Percentiles rank a stretch among this genome's conserved stretches.
Evolutionary conservation across 2,113 vertebrate species (phyloP).

Genomic region (Aix galericulata): DNA sequence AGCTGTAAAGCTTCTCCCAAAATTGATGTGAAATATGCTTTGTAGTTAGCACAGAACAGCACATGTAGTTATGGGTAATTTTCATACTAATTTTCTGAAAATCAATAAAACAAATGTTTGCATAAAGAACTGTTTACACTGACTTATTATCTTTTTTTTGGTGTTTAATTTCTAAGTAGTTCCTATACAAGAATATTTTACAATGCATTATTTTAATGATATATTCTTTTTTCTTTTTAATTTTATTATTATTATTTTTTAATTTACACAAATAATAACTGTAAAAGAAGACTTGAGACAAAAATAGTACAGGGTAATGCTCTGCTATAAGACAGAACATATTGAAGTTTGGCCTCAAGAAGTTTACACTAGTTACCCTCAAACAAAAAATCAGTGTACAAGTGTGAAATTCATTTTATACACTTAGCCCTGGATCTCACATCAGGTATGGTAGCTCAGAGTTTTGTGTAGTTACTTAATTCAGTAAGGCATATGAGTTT

Average conservation of each 20-base stretch:
- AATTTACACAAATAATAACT: not conserved
- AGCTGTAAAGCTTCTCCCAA: not conserved
- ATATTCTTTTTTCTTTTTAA: too few species aligned
- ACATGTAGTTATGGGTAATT: not conserved
- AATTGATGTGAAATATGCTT: not conserved
- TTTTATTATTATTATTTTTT: not conserved
- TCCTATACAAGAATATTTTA: not conserved
- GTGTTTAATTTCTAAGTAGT: not conserved
- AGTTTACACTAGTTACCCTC: not conserved
- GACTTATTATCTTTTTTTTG: not conserved
- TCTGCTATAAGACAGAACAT: not conserved
- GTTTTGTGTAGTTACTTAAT: not conserved
- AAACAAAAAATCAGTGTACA: not conserved
- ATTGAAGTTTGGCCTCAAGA: not conserved
- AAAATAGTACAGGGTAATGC: not conserved
- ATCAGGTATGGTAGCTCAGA: not conserved
- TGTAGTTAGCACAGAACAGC: not conserved
- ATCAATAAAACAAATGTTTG: not conserved
- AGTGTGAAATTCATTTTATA: constrained; percentile 3
- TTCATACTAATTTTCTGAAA: not conserved
- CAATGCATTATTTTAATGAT: not conserved
- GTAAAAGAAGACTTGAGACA: not conserved
- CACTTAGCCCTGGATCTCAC: not conserved
- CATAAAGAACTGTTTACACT: not conserved
- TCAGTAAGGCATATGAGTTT: not conserved